These are phyloP conservation scores for Kryptolebias ocellatus DNA, from an alignment of 2,797 vertebrate species.

Conservation along the genomic window DNA sequence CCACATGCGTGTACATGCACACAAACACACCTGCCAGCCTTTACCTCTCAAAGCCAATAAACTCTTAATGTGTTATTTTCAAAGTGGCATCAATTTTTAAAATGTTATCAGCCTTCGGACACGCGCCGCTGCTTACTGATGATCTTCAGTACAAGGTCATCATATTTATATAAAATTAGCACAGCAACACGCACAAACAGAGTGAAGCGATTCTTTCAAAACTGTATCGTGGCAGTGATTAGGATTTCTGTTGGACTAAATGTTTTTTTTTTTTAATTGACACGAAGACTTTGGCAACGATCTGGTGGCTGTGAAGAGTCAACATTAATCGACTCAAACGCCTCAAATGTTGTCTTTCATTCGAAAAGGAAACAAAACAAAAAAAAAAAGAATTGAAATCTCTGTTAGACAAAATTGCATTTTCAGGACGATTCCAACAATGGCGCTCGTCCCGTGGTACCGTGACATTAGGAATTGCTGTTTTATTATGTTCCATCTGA, in stretches of 20 bases:
- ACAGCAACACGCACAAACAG: constrained; percentile 20
- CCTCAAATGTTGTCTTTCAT: constrained; percentile 26
- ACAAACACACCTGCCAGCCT: constrained; percentile 66
- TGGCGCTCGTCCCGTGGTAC: constrained; percentile 19
- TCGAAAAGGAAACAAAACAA: constrained; percentile 43
- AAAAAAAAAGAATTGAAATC: constrained; percentile 40
- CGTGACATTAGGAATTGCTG: constrained; percentile 21
- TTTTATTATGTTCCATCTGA: constrained; percentile 42
- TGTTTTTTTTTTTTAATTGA: constrained; percentile 7
- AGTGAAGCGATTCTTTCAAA: constrained; percentile 5
- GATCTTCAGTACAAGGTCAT: constrained; percentile 67
- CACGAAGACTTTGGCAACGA: constrained; percentile 1
- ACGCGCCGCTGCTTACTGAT: constrained; percentile 67
- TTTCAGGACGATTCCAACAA: constrained; percentile 38
- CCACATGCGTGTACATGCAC: constrained; percentile 11
- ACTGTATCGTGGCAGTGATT: not conserved
- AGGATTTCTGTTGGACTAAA: constrained; percentile 11
- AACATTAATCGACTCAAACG: constrained; percentile 27
- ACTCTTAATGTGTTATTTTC: constrained; percentile 71
- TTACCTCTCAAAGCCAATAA: constrained; percentile 77
- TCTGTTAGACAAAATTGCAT: constrained; percentile 42
- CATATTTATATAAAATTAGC: constrained; percentile 45
- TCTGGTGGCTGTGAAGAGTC: constrained; percentile 17
- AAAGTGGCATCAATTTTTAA: constrained; percentile 80
- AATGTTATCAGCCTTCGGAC: constrained; percentile 70